phyloP scores from a whole-genome alignment of 2,888 invertebrate species.

The Spisula subtruncata region DNA sequence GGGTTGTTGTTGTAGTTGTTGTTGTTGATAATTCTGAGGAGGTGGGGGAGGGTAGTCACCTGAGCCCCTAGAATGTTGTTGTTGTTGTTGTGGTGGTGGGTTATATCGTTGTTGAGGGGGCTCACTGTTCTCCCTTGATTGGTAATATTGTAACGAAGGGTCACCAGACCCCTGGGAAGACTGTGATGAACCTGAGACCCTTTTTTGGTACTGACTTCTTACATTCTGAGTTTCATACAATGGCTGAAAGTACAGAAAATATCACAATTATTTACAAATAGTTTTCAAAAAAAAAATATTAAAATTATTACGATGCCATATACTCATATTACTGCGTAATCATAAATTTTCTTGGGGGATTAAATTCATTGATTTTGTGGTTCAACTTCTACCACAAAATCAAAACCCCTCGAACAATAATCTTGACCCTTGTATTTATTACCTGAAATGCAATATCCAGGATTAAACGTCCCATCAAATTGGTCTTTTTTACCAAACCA shows the following conservation, averaged over 20 bases:
- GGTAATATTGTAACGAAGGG: slow-evolving; percentile 25
- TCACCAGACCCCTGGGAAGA: slow-evolving; percentile 60
- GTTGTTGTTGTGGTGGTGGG: slow-evolving; percentile 66
- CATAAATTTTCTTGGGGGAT: no score
- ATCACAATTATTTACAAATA: not conserved
- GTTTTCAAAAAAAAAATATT: no score
- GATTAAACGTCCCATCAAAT: no score
- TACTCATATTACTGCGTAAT: no score
- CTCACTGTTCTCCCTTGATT: not conserved
- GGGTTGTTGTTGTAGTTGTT: slow-evolving; percentile 28
- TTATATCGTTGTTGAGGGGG: slow-evolving; percentile 49
- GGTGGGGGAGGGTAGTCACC: slow-evolving; percentile 34
- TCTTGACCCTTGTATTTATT: no score
- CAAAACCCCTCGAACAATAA: no score
- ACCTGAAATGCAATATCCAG: no score
- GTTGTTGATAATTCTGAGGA: slow-evolving; percentile 11
- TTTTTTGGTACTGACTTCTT: slow-evolving; percentile 50
- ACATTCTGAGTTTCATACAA: slow-evolving; percentile 81
- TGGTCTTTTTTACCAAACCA: no score
- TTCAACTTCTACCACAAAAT: no score
- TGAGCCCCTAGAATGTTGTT: slow-evolving; percentile 17
- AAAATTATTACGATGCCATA: no score
- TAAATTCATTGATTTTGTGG: no score
- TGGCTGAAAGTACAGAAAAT: slow-evolving; percentile 72
- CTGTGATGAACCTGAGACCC: slow-evolving; percentile 51